Conservation (phyloP, 2,797 vertebrate genomes). For the Clarias fuscus region DNA sequence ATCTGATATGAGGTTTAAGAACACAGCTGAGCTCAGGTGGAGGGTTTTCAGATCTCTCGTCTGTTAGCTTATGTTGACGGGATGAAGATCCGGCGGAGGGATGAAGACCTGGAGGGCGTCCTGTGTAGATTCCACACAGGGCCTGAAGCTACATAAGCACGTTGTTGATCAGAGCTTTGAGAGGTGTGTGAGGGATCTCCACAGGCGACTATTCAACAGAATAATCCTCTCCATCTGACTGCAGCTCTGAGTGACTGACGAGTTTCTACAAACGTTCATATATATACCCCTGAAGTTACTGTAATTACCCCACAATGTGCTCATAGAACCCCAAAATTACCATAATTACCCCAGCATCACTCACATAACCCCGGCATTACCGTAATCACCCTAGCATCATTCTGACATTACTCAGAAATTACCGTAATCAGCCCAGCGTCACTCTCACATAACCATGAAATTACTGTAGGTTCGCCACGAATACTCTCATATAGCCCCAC, state of each 20-base stretch:
- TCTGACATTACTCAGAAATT: neutral
- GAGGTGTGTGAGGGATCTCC: no score
- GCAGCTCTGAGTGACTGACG: neutral
- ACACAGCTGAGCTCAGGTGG: neutral
- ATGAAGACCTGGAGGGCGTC: neutral
- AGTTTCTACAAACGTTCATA: neutral
- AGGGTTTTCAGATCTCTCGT: neutral
- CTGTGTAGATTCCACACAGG: neutral
- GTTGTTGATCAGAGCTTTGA: neutral
- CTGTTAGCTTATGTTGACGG: neutral
- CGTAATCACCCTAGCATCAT: neutral
- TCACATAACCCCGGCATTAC: neutral
- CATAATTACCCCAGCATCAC: neutral
- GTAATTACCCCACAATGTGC: neutral
- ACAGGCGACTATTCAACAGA: no score
- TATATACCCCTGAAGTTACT: neutral
- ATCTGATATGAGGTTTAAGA: slow-evolving; percentile 53
- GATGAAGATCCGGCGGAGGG: neutral
- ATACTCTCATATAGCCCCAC: neutral
- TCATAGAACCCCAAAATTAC: neutral
- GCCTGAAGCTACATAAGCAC: neutral
- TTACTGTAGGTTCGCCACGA: neutral
- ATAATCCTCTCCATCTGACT: neutral
- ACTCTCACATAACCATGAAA: neutral
- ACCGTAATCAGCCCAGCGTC: neutral